phyloP scores from a whole-genome alignment of 1,140 invertebrate genomes.

The Drosophila prosaltans region DNA sequence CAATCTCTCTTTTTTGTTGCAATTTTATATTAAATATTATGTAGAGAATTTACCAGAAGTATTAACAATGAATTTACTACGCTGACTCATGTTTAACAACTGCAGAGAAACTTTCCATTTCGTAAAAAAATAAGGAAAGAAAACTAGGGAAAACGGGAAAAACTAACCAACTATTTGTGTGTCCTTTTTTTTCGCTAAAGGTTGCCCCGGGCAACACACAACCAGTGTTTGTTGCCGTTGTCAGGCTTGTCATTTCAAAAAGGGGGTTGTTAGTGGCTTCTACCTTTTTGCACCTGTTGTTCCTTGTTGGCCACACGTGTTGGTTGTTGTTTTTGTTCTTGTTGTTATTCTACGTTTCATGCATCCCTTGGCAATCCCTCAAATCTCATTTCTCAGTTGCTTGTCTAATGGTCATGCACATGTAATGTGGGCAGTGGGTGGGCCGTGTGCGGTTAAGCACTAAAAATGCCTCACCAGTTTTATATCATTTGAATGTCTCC shows the following conservation, averaged over 20 bases:
- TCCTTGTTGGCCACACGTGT: conserved; percentile 26
- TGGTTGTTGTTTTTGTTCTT: background rate
- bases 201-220: conserved; percentile 58
- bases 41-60: conserved; percentile 53
- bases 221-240: conserved; percentile 49
- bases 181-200: conserved; percentile 32
- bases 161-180: conserved; percentile 50
- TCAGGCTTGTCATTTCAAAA: conserved; percentile 22
- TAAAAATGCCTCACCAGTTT: conserved; percentile 73
- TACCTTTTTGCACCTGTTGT: conserved; percentile 66
- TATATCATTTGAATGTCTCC: conserved; percentile 78
- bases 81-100: conserved; percentile 58
- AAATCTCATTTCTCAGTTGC: conserved; percentile 14
- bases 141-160: conserved; percentile 20
- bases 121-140: background rate
- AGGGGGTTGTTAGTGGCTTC: conserved; percentile 35
- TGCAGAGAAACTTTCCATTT: conserved; percentile 40
- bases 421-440: conserved; percentile 52
- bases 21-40: background rate
- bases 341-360: background rate
- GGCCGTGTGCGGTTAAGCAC: conserved; percentile 49
- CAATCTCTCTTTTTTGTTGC: background rate
- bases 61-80: conserved; percentile 70
- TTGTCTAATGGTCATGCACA: conserved; percentile 29
- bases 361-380: conserved; percentile 25